phyloP scores from a whole-genome alignment of 2,888 invertebrate genomes.

The Luperina nickerlii region DNA sequence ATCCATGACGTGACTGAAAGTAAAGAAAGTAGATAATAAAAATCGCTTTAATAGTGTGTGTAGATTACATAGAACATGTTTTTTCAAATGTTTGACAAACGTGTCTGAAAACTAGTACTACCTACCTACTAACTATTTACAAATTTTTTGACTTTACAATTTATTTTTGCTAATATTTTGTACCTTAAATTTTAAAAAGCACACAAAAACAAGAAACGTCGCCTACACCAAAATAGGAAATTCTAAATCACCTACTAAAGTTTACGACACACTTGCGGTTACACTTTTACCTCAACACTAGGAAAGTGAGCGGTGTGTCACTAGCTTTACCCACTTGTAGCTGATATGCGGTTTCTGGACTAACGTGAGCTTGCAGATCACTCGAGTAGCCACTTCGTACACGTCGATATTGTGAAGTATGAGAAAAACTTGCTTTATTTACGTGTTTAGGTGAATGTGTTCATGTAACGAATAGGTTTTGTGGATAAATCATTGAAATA shows the following conservation, averaged over 20 bases:
- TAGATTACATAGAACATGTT: too few species aligned
- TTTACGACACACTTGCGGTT: slow-evolving; percentile 76
- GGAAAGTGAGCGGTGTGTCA: slow-evolving; percentile 79
- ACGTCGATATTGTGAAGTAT: slow-evolving; percentile 38
- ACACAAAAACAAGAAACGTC: slow-evolving; percentile 45
- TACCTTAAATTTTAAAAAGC: neutral
- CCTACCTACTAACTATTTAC: too few species aligned
- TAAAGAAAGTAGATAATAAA: too few species aligned
- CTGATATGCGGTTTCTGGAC: slow-evolving; percentile 81
- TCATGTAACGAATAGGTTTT: slow-evolving; percentile 18
- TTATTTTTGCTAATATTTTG: too few species aligned
- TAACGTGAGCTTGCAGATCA: slow-evolving; percentile 59
- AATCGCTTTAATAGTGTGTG: too few species aligned
- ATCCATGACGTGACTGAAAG: too few species aligned
- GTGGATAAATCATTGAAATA: slow-evolving; percentile 5
- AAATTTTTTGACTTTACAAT: too few species aligned
- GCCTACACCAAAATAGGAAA: slow-evolving; percentile 56
- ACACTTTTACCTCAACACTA: slow-evolving; percentile 79
- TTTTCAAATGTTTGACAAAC: too few species aligned
- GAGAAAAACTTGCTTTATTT: slow-evolving; percentile 39
- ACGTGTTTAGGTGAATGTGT: slow-evolving; percentile 2
- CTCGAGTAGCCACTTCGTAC: slow-evolving; percentile 53
- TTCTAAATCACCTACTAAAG: slow-evolving; percentile 70
- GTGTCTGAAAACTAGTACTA: too few species aligned
- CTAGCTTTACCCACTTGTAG: slow-evolving; percentile 78